Conservation (phyloP, 2,888 invertebrate species). For the Polylopha cassiicola region DNA sequence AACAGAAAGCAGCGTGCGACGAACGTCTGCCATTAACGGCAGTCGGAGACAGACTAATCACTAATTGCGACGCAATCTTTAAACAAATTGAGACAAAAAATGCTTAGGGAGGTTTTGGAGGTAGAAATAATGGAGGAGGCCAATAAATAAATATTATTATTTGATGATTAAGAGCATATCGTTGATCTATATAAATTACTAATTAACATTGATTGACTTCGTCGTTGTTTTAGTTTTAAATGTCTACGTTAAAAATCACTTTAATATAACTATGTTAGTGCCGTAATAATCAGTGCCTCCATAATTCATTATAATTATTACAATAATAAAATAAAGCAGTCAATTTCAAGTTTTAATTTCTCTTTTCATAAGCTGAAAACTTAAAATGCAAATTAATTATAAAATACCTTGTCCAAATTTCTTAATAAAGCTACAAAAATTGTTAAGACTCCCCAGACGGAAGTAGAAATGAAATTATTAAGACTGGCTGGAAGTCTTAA, state of each 20-base stretch:
- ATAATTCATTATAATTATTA: no score
- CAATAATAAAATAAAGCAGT: no score
- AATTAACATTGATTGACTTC: no score
- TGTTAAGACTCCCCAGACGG: slow-evolving; percentile 59
- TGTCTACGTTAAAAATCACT: no score
- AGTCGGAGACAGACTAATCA: slow-evolving; percentile 62
- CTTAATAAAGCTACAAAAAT: slow-evolving; percentile 29
- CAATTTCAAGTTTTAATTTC: no score
- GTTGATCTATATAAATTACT: background rate
- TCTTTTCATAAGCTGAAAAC: no score
- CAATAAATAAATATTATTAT: no score
- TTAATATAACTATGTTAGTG: no score
- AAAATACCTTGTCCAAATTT: slow-evolving; percentile 6
- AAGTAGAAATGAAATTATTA: slow-evolving; percentile 59
- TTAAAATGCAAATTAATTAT: no score
- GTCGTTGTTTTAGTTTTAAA: no score
- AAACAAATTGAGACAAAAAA: slow-evolving; percentile 62
- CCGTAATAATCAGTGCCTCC: no score
- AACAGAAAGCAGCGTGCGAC: no score
- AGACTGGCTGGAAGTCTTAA: slow-evolving; percentile 47
- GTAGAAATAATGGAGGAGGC: slow-evolving; percentile 4
- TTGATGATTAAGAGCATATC: background rate
- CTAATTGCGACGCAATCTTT: slow-evolving; percentile 63
- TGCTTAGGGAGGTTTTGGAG: slow-evolving; percentile 18
- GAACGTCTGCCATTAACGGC: slow-evolving; percentile 39